Base-by-base conservation (phyloP, 1,140 invertebrate species). In the Zaprionus nigranus region DNA sequence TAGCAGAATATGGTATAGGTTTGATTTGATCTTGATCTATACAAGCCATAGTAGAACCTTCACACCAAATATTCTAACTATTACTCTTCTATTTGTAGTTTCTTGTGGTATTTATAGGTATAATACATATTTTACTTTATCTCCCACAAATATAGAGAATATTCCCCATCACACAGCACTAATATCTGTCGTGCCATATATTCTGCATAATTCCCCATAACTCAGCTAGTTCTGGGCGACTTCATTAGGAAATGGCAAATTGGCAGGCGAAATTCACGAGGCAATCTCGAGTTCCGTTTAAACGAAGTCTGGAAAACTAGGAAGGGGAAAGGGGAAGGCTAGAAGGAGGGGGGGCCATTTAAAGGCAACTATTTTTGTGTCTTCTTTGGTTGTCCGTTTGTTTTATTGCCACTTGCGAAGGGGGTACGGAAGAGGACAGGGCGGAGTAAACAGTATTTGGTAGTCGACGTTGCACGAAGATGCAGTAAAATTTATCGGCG, bases 401-500 rank as follows among this genome's bases (percentile, higher is more conserved):
- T 51, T 46, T 68, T 24, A 67, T 58, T 43, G 30, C 15, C 61
- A 63, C 17, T 22, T 38, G 36, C 6, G 12, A 24, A 5, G 6
- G 46, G 46, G 46, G 17, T 2, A 3, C 1, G 20, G 20, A 6
- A 3, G 46, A 20, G 2, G 7, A 30, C 1, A 1, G 36, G 11
- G 46, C 5, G 59, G 36, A 49, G 62, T 36, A 40, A 30, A 60
- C 17, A 15, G 26, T 46, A 57, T 64, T 63, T 53, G 73, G 34
- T 56, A 59, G 46, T 34, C 13, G 28, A 30, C 13, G 49, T 49
- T 53, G 61, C 38, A 20, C 43, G 56, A 26, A 73, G 63, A 60
- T 59, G 66, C 72, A 63, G 51, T 63, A 58, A 79, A 88, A 88
- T 88, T 88, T 88, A 90, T 88, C 75, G 85, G 81, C 85, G 82